phyloP scores from a whole-genome alignment of 2,888 invertebrate species.

The Parascotia fuliginaria region DNA sequence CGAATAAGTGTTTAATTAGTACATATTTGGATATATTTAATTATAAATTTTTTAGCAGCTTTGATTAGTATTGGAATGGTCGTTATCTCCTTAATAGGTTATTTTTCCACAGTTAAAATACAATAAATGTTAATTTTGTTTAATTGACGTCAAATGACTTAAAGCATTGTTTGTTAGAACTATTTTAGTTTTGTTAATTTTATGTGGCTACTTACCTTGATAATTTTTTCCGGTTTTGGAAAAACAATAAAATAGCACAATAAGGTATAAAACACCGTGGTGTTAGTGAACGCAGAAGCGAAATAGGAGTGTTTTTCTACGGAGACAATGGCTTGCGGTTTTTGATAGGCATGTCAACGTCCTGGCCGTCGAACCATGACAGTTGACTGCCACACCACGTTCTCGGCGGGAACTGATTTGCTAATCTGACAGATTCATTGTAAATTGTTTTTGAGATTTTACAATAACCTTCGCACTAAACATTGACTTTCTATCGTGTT shows the following conservation, averaged over 20 bases:
- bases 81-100: too few species aligned
- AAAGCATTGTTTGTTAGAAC: too few species aligned
- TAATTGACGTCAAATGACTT: neutral
- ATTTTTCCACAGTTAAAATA: too few species aligned
- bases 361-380: constrained; percentile 69
- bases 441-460: constrained; percentile 4
- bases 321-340: constrained; percentile 77
- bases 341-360: constrained; percentile 76
- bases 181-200: too few species aligned
- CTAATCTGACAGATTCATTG: constrained; percentile 18
- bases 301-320: constrained; percentile 47
- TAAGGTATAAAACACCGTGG: constrained; percentile 9
- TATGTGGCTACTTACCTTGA: too few species aligned
- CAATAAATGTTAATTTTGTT: too few species aligned
- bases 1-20: too few species aligned
- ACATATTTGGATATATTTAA: too few species aligned
- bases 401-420: constrained; percentile 42
- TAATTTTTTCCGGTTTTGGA: neutral
- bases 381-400: constrained; percentile 49
- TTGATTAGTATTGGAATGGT: too few species aligned
- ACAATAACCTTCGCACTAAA: neutral
- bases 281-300: constrained; percentile 29
- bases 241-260: neutral
- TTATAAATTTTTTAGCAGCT: too few species aligned
- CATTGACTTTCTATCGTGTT: too few species aligned